These are phyloP conservation scores for Lycia hirtaria DNA, from an alignment of 2,888 invertebrate species.

Conservation along the genomic window DNA sequence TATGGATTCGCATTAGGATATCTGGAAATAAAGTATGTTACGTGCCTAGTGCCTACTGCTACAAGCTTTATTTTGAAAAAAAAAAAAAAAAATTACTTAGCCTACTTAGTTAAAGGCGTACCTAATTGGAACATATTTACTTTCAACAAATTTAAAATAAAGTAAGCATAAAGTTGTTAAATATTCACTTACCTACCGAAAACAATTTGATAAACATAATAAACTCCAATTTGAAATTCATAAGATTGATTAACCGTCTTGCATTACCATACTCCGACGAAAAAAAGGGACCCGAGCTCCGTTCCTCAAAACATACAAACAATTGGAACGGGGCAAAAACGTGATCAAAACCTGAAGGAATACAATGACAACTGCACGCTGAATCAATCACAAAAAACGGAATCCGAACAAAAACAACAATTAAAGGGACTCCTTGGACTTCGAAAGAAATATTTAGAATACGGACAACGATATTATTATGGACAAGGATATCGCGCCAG, in stretches of 20 bases:
- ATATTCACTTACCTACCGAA: conserved; percentile 20
- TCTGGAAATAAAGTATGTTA: too few species aligned
- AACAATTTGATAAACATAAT: conserved; percentile 50
- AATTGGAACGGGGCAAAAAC: conserved; percentile 75
- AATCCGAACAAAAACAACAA: conserved; percentile 84
- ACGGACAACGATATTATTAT: too few species aligned
- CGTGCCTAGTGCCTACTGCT: too few species aligned
- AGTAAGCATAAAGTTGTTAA: not conserved
- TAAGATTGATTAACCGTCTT: conserved; percentile 72
- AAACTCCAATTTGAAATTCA: conserved; percentile 66
- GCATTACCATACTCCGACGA: conserved; percentile 65
- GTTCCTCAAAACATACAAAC: conserved; percentile 82
- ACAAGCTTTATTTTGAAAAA: too few species aligned
- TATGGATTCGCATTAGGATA: too few species aligned
- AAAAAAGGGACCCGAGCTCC: conserved; percentile 61
- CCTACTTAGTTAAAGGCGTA: too few species aligned
- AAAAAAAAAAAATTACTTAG: too few species aligned
- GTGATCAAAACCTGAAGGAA: conserved; percentile 79
- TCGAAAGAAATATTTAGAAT: conserved; percentile 82
- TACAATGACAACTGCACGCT: conserved; percentile 84
- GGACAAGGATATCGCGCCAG: too few species aligned
- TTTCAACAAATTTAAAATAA: not conserved
- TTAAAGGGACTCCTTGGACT: conserved; percentile 73
- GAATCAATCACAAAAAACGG: conserved; percentile 85
- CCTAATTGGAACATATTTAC: not conserved